A percentile compares a stretch with the other conserved stretches of the same genome.
These are phyloP conservation scores for Microcebus murinus DNA, from an alignment of 2,113 vertebrate species.

Conservation along the genomic window DNA sequence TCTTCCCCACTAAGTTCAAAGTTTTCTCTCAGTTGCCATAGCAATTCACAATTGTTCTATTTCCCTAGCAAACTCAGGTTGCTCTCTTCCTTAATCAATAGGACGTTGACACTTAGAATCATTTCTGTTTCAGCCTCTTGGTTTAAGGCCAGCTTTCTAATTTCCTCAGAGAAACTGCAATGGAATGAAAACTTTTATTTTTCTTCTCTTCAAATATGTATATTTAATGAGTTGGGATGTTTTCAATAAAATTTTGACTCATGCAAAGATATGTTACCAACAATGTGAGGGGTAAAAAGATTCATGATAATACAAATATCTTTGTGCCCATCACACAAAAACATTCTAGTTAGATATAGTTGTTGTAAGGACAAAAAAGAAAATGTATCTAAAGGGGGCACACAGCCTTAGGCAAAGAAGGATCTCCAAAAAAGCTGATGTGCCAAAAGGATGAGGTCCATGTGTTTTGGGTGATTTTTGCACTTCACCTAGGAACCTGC, in stretches of 20 bases:
- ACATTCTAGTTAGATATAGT: background rate
- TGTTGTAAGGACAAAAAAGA: background rate
- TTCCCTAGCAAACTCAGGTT: background rate
- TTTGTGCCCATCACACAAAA: background rate
- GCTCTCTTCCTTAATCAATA: background rate
- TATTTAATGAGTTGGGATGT: background rate
- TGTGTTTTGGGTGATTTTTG: background rate
- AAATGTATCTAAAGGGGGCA: background rate
- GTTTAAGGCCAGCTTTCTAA: background rate
- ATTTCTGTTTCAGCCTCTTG: background rate
- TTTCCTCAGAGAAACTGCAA: background rate
- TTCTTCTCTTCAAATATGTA: background rate
- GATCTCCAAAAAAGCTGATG: background rate
- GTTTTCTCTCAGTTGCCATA: background rate
- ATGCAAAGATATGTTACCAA: background rate
- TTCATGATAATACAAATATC: background rate
- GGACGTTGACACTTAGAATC: background rate
- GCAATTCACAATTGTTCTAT: background rate
- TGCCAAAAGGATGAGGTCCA: background rate
- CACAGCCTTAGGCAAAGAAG: background rate
- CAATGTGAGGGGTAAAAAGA: background rate
- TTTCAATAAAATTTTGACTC: background rate
- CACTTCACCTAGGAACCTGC: background rate
- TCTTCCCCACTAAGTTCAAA: background rate
- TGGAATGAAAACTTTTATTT: background rate